Conservation (phyloP, 2,113 vertebrate species). For the Quiscalus mexicanus region DNA sequence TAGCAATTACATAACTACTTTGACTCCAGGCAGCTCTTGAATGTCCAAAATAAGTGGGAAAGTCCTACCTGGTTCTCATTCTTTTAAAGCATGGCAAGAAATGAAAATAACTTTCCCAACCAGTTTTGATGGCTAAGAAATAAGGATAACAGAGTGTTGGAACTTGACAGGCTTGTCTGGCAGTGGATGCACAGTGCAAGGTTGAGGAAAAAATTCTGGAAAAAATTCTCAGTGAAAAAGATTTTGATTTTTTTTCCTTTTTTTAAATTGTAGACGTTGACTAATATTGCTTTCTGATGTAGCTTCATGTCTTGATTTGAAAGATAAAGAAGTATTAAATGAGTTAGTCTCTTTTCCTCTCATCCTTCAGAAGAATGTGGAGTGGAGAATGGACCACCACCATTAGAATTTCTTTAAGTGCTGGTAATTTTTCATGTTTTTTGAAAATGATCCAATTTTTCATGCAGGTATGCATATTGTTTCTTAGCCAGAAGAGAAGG, state of each 20-base stretch:
- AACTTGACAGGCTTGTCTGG: background rate
- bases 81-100: background rate
- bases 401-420: background rate
- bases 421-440: background rate
- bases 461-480: background rate
- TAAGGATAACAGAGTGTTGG: background rate
- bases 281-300: background rate
- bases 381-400: background rate
- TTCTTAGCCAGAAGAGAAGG: background rate
- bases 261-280: background rate
- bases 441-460: background rate
- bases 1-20: background rate
- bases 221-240: background rate
- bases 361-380: background rate
- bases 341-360: background rate
- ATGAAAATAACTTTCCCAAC: background rate
- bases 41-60: background rate
- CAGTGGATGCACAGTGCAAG: fast-evolving
- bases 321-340: background rate
- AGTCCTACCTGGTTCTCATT: background rate
- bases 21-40: background rate
- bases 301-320: background rate
- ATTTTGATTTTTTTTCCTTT: background rate
- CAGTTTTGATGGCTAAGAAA: background rate
- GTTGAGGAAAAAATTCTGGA: background rate